phyloP scores from a whole-genome alignment of 2,113 vertebrate species.

The Ictalurus punctatus region DNA sequence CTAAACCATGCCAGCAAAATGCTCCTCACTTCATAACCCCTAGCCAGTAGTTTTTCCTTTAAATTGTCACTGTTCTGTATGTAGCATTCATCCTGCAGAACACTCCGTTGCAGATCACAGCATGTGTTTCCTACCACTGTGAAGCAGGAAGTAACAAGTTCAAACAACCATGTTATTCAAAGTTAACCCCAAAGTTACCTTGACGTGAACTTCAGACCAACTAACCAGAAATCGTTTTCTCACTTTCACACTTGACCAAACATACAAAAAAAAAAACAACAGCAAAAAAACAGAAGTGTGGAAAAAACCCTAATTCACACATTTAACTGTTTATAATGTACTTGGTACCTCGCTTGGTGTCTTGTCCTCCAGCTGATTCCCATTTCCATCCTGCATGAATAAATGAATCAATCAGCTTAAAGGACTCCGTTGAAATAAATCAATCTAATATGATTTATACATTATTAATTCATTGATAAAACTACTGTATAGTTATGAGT shows the following conservation, averaged over 20 bases:
- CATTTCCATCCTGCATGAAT: conserved; percentile 74
- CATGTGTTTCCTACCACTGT: not conserved
- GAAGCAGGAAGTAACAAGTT: not conserved
- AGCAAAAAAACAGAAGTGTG: not conserved
- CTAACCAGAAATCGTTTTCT: not conserved
- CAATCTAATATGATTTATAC: conserved; percentile 18
- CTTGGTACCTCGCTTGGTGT: conserved; percentile 67
- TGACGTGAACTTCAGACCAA: not conserved
- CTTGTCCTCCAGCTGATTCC: conserved; percentile 73
- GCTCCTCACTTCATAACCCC: not conserved
- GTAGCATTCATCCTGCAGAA: not conserved
- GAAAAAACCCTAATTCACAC: not conserved
- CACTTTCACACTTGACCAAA: not conserved
- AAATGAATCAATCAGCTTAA: not conserved
- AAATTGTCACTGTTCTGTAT: not conserved
- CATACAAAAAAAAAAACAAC: not conserved
- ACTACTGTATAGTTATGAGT: not conserved
- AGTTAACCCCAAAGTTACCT: not conserved
- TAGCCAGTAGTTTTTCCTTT: not conserved
- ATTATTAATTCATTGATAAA: conserved; percentile 11
- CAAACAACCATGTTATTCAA: not conserved
- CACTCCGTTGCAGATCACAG: not conserved
- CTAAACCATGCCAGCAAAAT: not conserved
- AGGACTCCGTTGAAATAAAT: conserved; percentile 8
- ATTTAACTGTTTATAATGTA: not conserved